Percentiles rank a stretch among this genome's conserved stretches.
These are phyloP conservation scores for Andrena praecox DNA, from an alignment of 2,888 invertebrate species.

Conservation along the genomic window DNA sequence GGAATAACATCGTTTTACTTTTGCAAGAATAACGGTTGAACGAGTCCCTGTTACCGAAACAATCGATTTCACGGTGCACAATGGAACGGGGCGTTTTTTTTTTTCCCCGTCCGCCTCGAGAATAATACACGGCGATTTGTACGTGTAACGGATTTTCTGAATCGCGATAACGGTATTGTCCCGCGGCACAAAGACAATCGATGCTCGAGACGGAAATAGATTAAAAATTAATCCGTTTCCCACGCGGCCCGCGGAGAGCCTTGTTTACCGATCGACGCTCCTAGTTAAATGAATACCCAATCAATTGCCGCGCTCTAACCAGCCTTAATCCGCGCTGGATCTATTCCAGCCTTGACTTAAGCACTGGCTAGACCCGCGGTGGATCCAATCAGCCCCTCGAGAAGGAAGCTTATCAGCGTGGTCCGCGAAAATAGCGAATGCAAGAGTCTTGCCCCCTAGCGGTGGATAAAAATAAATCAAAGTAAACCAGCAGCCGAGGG, in stretches of 20 bases:
- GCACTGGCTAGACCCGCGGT: too few relatives aligned
- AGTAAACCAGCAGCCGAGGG: too few relatives aligned
- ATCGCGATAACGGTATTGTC: constrained; percentile 18
- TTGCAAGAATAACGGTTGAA: constrained; percentile 1
- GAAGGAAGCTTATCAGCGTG: too few relatives aligned
- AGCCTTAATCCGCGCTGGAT: too few relatives aligned
- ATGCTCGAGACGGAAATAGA: constrained; percentile 22
- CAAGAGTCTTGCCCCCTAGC: too few relatives aligned
- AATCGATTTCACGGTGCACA: constrained; percentile 28
- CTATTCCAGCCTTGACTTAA: too few relatives aligned
- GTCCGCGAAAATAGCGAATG: too few relatives aligned
- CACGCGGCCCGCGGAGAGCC: not conserved
- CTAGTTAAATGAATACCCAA: constrained; percentile 28
- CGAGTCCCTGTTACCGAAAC: constrained; percentile 14
- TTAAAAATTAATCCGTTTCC: constrained; percentile 31
- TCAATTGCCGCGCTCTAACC: constrained; percentile 11
- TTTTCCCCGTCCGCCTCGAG: not conserved
- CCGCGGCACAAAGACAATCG: constrained; percentile 7
- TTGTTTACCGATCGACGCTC: constrained; percentile 14
- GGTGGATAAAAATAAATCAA: too few relatives aligned
- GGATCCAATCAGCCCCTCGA: too few relatives aligned
- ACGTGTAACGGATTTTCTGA: constrained; percentile 17
- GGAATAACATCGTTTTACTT: not conserved
- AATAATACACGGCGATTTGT: constrained; percentile 20
- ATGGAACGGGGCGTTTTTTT: not conserved